Evolutionary conservation across 2,113 vertebrate species (phyloP).

Genomic region (Megaceryle torquata): DNA sequence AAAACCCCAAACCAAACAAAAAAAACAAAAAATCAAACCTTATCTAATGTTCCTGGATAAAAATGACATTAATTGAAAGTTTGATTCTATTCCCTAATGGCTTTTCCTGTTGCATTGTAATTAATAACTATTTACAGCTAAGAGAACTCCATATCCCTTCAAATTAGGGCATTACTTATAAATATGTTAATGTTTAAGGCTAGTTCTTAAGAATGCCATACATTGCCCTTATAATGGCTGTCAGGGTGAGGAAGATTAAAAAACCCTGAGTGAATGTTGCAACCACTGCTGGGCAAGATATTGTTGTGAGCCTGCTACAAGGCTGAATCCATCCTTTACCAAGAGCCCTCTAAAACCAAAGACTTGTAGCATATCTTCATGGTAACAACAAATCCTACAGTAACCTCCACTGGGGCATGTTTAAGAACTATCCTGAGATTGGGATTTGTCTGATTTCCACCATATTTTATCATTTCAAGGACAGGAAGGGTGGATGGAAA

Average conservation of each 20-base stretch:
- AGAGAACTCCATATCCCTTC: neutral
- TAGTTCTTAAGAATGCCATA: neutral
- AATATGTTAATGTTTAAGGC: conserved; percentile 14
- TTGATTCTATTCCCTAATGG: conserved; percentile 50
- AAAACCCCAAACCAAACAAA: neutral
- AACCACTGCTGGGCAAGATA: neutral
- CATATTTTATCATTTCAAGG: neutral
- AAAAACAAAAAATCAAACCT: neutral
- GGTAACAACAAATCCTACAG: neutral
- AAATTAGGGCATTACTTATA: conserved; percentile 46
- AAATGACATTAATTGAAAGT: conserved; percentile 61
- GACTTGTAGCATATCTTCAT: rapidly evolving
- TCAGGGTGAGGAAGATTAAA: neutral
- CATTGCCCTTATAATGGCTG: neutral
- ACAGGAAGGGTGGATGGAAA: neutral
- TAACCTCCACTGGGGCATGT: rapidly evolving
- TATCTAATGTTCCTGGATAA: conserved; percentile 9
- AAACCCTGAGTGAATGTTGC: neutral
- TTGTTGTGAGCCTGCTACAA: neutral
- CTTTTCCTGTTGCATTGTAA: conserved; percentile 46
- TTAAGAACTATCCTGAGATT: neutral
- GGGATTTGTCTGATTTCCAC: neutral
- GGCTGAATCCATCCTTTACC: neutral
- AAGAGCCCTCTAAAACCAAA: neutral
- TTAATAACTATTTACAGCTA: conserved; percentile 53